Base-by-base conservation (phyloP, 92 coral and sea anemone species). In the Isaurus tuberculatus region DNA sequence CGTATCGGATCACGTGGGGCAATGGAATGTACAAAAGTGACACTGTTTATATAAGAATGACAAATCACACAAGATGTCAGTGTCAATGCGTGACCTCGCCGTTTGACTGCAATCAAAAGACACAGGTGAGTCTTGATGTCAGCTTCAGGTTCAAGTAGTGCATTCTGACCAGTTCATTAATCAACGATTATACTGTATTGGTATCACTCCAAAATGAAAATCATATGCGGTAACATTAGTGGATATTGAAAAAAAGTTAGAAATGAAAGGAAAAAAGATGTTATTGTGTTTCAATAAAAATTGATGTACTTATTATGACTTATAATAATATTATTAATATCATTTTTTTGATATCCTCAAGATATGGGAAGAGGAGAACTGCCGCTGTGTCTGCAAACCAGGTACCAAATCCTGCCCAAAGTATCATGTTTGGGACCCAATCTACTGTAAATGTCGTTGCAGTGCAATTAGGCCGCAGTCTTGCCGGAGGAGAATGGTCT, bases 41-140 rank as follows among this genome's bases (percentile, higher is more conserved):
- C 2, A 40, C 27, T 58, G 70, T 75, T 25, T 32, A 11, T 40
- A 8, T 75, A 42, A 34, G 23, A 75, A 34, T 80, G 64, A 78
- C 77, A 36, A 93, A 93, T 58, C 95, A 93, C 66, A 93, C 98
- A 17, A 63, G 86, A 2, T 93, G 98, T 37, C 95, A 89, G 27
- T 91, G 98, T 26, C 78, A 87, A 32, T 93, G 97, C 53, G 90
- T 84, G 1, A 64, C 70, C 4, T 46, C 83, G 36, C 86, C 90
- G 42, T 80, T 68, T 29, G 90, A 89, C 30, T 93, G 97, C 72
- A 57, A 93, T 67, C 51, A 86, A 10, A 60, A 61, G 4, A 82
- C 79, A 2, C 94, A 91, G 78, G 74, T 84, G 13, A 91, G 92
- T 85, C 81, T 17, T 55, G 11, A 40, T 40, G 7, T 40, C 46